Base-by-base conservation (phyloP, 1,140 invertebrate genomes). In the Calycopis cecrops region DNA sequence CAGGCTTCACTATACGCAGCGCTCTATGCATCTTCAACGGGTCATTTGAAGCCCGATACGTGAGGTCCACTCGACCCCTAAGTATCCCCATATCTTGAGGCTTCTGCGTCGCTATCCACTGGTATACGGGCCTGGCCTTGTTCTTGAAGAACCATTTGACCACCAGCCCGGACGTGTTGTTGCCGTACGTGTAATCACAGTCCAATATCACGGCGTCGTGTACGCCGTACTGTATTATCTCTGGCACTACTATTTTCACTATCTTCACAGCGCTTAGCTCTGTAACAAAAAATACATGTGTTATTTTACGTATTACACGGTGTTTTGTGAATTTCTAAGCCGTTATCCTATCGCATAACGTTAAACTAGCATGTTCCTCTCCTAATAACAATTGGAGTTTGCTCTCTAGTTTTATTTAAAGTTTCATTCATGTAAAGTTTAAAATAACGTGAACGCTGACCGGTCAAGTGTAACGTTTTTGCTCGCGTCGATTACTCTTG, bases 101-200 rank as follows among this genome's bases (percentile, higher is more conserved):
- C 62, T 89, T 88, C 42, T 88, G 84, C 3, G 88, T 88, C 11
- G 90, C 89, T 48, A 95, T 94, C 94, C 94, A 95, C 73, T 95
- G 93, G 73, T 95, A 95, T 7, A 95, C 90, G 4, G 92, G 91
- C 34, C 89, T 85, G 0, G 89, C 88, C 67, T 90, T 88, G 52
- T 91, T 89, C 69, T 92, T 92, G 75, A 94, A 92, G 79, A 91
- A 95, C 94, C 94, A 95, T 77, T 95, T 94, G 54, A 95, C 92
- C 34, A 94, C 92, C 28, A 95, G 79, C 28, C 90, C 92, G 1
- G 73, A 62, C 6, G 83, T 85, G 48, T 91, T 84, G 38, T 92
- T 91, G 35, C 91, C 80, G 17, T 73, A 72, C n/a, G 89, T 89
- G 77, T 94, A 95, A 72, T 93, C 91, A 88, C 94, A 95, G 79